Base-by-base conservation (phyloP, 2,797 vertebrate species). In the Austrolebias charrua region DNA sequence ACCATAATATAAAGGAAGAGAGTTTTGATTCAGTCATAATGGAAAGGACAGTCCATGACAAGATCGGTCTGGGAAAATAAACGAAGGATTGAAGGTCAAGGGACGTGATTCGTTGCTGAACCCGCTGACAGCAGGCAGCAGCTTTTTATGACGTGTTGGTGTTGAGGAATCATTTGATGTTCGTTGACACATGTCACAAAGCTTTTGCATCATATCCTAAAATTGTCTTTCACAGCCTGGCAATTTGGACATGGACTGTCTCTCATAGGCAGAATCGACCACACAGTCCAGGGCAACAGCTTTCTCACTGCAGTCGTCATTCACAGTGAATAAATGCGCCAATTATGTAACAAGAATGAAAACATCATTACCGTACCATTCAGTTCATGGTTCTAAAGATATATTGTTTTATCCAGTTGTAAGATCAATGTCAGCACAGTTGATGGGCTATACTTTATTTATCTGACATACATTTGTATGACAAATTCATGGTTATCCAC, bases 181-280 rank as follows among this genome's bases (percentile, higher is more conserved):
- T 38, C 50, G 50, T 8, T 64, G 73, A 71, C 59, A 42, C 18
- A 1, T 51, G 73, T 69, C 79, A 75, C 29, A 51, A 66, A 64
- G 46, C 60, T 56, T 57, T 73, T 29, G 60, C 3, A 35, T 70
- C 72, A 74, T 49, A 69, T 31, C 19, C 38, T 19, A 4, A 14
- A 67, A 58, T 57, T 55, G 24, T 43, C 16, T 50, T 71, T 75
- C 24, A 1, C 19, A 28, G 18, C 19, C 38, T 1, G 13, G 18
- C 2, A 64, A 18, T 60, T 58, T 24, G 44, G 40, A 62, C 35
- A 2, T 13, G 10, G 46, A 44, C 19, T 29, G 61, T 52, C 45
- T 52, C 31, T 69, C 29, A 35, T 1, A 28, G 51, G 28, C 55
- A 58, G 43, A 16, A 47, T 59, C 28, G 47, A 44, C 24, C n/a